Evolutionary conservation across 1,140 invertebrate genomes (phyloP), one percentile per base, ranked within the genome.

Genomic region (Thaumetopoea pityocampa): DNA sequence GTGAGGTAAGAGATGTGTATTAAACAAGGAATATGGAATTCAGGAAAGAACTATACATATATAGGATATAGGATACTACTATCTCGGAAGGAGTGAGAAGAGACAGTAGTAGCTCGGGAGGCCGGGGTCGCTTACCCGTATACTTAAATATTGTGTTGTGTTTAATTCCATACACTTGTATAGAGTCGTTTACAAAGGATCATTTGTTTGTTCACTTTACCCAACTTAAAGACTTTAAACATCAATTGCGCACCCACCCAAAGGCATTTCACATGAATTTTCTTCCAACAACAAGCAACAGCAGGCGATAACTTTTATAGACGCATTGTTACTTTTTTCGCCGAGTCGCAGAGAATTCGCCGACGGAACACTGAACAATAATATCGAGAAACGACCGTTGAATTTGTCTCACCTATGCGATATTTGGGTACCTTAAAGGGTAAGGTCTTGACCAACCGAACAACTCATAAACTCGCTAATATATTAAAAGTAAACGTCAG

Each of bases 331-430:
- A 49, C 50, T 63, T 37, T 37, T 18, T 48, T 56, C 49, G 28
- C 43, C 38, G 35, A 37, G 54, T 50, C 50, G 46, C 41, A 37
- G 49, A 24, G 18, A 9, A 20, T 53, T 51, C 45, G n/a, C n/a
- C n/a, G 27, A 41, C 46, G 34, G 62, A 81, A 81, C 72, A 77
- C 69, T 63, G 34, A 51, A 19, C 57, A 67, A 71, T 78, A 74
- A 76, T 55, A 43, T 51, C 48, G 47, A 62, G 42, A 41, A 49
- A 57, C 58, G 47, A 46, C 60, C 67, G 68, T 51, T 42, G 55
- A 72, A 79, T 79, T 79, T 74, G 73, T 64, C 67, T 67, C 73
- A 81, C 66, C 66, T 69, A 76, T 67, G 73, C 55, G 45, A 50
- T 52, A 52, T 64, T 68, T 67, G 38, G 50, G 42, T 46, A 46